These are phyloP conservation scores for Ispidina picta DNA, from an alignment of 2,797 vertebrate species.

Conservation along the genomic window DNA sequence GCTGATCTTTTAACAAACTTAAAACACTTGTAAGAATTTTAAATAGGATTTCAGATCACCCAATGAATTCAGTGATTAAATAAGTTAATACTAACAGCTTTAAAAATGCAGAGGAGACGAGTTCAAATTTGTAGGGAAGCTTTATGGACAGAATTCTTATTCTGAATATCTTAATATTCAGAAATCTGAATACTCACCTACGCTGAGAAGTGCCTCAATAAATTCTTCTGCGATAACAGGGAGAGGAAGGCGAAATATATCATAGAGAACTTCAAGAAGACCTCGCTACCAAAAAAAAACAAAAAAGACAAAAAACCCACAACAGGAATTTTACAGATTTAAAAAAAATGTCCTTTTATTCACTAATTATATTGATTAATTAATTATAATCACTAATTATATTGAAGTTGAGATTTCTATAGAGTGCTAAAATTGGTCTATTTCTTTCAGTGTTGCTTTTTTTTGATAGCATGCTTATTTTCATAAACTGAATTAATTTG, in stretches of 20 bases:
- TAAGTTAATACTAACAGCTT: not conserved
- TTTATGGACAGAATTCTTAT: not conserved
- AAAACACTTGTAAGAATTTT: not conserved
- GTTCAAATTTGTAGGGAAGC: not conserved
- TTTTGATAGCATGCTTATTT: not conserved
- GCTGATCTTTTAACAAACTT: not conserved
- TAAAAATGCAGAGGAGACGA: not conserved
- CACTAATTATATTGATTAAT: not conserved
- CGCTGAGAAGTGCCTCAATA: conserved; percentile 93
- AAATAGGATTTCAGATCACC: not conserved
- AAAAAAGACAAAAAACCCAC: not conserved
- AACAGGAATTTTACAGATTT: not conserved
- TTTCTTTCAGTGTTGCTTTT: not conserved
- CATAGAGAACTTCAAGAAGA: conserved; percentile 94
- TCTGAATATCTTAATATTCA: no score
- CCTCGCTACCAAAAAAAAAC: conserved; percentile 81
- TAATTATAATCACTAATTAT: not conserved
- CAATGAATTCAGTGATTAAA: not conserved
- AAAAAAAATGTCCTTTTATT: not conserved
- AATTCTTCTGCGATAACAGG: conserved; percentile 94
- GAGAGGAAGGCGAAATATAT: conserved; percentile 95
- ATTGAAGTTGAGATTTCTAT: not conserved
- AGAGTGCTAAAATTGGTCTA: not conserved
- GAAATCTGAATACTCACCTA: conserved; percentile 83
- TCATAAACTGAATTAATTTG: not conserved